Evolutionary conservation across 1,140 invertebrate genomes (phyloP).

Genomic region (Leptinotarsa lineolata): DNA sequence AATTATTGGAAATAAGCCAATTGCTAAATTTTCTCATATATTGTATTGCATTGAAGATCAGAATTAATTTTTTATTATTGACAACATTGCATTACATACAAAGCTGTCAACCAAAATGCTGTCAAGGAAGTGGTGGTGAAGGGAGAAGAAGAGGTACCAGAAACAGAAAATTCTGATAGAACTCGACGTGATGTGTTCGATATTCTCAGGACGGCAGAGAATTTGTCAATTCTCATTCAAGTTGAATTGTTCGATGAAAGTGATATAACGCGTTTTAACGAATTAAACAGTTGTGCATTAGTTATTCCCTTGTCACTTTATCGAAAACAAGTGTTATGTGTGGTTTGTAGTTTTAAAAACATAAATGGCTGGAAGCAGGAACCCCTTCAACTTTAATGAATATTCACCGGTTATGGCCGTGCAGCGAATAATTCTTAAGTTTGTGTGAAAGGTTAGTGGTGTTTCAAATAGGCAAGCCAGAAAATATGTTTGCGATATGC

Average conservation of each 20-base stretch:
- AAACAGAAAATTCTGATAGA: background rate
- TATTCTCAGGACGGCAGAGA: too few relatives aligned
- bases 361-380: constrained; percentile 2
- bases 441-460: background rate
- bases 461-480: background rate
- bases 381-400: constrained; percentile 2
- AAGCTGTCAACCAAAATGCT: background rate
- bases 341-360: background rate
- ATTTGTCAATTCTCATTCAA: too few relatives aligned
- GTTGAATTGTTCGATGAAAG: too few relatives aligned
- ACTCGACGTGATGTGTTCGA: background rate
- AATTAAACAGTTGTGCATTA: too few relatives aligned
- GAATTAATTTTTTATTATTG: background rate
- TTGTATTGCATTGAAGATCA: too few relatives aligned
- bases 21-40: too few relatives aligned
- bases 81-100: background rate
- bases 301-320: background rate
- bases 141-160: background rate
- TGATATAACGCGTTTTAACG: too few relatives aligned
- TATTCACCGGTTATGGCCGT: background rate
- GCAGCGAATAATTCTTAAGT: background rate
- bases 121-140: background rate
- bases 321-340: background rate
- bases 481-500: background rate
- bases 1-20: too few relatives aligned